Conservation (phyloP, 1,140 invertebrate species). For the Cydia pomonella region DNA sequence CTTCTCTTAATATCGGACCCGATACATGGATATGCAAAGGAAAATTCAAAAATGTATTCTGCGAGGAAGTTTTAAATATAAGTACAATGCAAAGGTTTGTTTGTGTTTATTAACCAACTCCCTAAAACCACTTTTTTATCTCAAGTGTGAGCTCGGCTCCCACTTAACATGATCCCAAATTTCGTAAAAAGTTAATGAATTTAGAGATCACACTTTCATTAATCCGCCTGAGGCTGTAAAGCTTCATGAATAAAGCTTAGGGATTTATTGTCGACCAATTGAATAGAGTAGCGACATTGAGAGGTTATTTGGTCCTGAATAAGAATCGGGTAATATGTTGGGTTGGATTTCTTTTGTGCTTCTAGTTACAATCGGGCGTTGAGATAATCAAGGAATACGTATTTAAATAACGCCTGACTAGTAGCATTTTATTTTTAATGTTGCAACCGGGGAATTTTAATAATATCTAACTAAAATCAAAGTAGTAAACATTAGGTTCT, state of each 20-base stretch:
- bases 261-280: constrained; percentile 20
- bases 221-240: background rate
- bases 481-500: background rate
- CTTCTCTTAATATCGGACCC: too few species aligned
- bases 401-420: background rate
- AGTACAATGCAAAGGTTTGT: too few species aligned
- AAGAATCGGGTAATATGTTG: constrained; percentile 14
- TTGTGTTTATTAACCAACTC: too few species aligned
- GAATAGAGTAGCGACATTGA: constrained; percentile 27
- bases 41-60: too few species aligned
- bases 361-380: background rate
- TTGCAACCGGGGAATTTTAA: background rate
- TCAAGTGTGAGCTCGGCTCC: too few species aligned
- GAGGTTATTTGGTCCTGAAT: constrained; percentile 18
- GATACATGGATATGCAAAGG: too few species aligned
- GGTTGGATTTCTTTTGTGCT: background rate
- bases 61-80: too few species aligned
- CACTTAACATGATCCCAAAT: background rate
- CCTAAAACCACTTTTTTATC: too few species aligned
- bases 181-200: background rate
- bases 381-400: constrained; percentile 13
- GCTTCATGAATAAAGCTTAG: background rate
- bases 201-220: background rate
- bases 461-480: background rate
- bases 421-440: background rate